Conservation (phyloP, 2,797 vertebrate species). For the Bradypodion ventrale region DNA sequence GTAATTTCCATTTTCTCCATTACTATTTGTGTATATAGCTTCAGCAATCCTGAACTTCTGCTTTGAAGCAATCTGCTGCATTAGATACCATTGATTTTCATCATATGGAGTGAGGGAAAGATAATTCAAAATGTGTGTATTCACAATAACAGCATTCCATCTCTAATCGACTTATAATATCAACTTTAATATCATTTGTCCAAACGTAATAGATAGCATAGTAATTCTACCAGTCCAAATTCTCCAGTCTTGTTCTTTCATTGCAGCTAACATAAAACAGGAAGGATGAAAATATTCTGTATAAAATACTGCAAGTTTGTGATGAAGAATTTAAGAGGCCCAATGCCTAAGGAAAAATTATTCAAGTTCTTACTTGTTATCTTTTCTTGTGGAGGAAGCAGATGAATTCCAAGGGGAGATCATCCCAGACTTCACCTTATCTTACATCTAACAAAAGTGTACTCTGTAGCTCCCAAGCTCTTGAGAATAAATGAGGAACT, state of each 20-base stretch:
- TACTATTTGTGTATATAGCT: not conserved
- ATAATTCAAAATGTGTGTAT: not conserved
- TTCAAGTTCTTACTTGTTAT: conserved; percentile 45
- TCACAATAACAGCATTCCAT: conserved; percentile 1
- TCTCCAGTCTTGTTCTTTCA: conserved; percentile 38
- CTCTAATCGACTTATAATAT: not conserved
- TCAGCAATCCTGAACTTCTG: not conserved
- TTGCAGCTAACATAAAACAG: conserved; percentile 37
- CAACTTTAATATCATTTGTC: conserved; percentile 23
- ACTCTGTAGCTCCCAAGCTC: conserved; percentile 46
- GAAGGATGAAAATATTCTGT: conserved; percentile 30
- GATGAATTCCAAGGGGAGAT: conserved; percentile 45
- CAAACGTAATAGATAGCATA: conserved; percentile 15
- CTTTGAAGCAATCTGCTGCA: not conserved
- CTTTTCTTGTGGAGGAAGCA: conserved; percentile 51
- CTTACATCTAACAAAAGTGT: conserved; percentile 26
- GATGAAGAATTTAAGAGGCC: conserved; percentile 45
- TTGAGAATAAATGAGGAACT: conserved; percentile 45
- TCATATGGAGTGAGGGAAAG: not conserved
- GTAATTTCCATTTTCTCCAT: not conserved
- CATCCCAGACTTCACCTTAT: conserved; percentile 41
- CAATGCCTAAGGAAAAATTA: conserved; percentile 42
- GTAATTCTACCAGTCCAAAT: conserved; percentile 32
- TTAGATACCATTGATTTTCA: not conserved
- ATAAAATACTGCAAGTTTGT: conserved; percentile 51